Evolutionary conservation across 2,797 vertebrate species (phyloP).

Genomic region (Gambusia yucatana): DNA sequence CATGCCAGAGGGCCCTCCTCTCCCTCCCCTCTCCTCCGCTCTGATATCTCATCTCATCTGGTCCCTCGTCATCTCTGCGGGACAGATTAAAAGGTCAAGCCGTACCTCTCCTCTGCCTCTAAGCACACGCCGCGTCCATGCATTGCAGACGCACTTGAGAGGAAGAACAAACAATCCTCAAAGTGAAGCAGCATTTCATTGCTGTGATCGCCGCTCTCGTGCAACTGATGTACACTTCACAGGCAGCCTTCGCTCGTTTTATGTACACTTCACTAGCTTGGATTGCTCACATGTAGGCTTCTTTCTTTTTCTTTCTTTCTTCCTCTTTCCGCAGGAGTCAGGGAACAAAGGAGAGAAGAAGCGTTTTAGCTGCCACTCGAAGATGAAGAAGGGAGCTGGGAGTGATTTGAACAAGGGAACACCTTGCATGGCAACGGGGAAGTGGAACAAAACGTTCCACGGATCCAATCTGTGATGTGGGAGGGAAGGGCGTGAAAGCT

Average conservation of each 20-base stretch:
- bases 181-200: slow-evolving; percentile 37
- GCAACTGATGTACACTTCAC: slow-evolving; percentile 66
- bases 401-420: slow-evolving; percentile 42
- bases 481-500: slow-evolving; percentile 16
- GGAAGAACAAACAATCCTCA: slow-evolving; percentile 31
- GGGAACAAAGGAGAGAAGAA: slow-evolving; percentile 36
- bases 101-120: slow-evolving; percentile 14
- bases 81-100: slow-evolving; percentile 56
- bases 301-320: neutral
- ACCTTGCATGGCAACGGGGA: slow-evolving; percentile 23
- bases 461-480: slow-evolving; percentile 29
- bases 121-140: neutral
- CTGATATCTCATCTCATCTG: slow-evolving; percentile 46
- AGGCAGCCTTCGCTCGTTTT: slow-evolving; percentile 39
- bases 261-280: slow-evolving; percentile 60
- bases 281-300: slow-evolving; percentile 32
- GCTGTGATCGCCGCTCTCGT: slow-evolving; percentile 44
- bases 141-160: neutral
- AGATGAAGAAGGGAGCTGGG: slow-evolving; percentile 46
- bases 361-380: slow-evolving; percentile 43
- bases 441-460: slow-evolving; percentile 27
- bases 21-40: slow-evolving; percentile 32
- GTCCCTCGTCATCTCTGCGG: slow-evolving; percentile 48
- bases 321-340: slow-evolving; percentile 17
- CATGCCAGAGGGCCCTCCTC: slow-evolving; percentile 66